Conservation (phyloP, 1,140 invertebrate species). For the Vanessa tameamea region DNA sequence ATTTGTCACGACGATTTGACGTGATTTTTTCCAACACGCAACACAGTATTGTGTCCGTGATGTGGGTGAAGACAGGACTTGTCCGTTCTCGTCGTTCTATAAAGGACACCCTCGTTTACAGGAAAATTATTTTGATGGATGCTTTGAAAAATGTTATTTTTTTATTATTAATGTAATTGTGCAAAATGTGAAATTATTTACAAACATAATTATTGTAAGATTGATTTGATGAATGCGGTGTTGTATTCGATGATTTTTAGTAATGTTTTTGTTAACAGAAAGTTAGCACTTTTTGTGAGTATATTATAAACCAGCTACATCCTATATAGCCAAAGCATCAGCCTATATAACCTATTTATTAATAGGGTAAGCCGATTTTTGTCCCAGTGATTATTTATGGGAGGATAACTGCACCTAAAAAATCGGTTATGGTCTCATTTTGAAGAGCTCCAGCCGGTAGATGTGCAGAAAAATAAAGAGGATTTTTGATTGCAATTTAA, state of each 20-base stretch:
- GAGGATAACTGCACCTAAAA: too few species aligned
- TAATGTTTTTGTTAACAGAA: not conserved
- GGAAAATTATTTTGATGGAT: conserved; percentile 8
- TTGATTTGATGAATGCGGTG: not conserved
- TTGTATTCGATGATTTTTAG: not conserved
- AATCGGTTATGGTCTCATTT: too few species aligned
- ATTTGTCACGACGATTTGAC: conserved; percentile 12
- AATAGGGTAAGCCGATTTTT: too few species aligned
- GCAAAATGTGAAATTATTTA: conserved; percentile 2
- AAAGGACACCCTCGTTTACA: conserved; percentile 18
- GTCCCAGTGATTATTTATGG: too few species aligned
- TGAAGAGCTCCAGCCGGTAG: too few species aligned
- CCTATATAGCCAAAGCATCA: too few species aligned
- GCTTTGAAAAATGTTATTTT: conserved; percentile 3
- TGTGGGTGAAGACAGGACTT: conserved; percentile 10
- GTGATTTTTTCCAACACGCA: conserved; percentile 13
- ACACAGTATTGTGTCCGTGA: conserved; percentile 12
- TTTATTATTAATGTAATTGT: conserved; percentile 3
- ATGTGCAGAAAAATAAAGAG: too few species aligned
- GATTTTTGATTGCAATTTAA: too few species aligned
- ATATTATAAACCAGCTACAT: too few species aligned
- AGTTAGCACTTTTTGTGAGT: too few species aligned
- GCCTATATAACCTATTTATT: too few species aligned
- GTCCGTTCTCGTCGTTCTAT: conserved; percentile 3
- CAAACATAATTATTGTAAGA: conserved; percentile 6